Evolutionary conservation across 1,140 invertebrate genomes (phyloP), one percentile per base, ranked within the genome.

Genomic region (Eupeodes corollae): DNA sequence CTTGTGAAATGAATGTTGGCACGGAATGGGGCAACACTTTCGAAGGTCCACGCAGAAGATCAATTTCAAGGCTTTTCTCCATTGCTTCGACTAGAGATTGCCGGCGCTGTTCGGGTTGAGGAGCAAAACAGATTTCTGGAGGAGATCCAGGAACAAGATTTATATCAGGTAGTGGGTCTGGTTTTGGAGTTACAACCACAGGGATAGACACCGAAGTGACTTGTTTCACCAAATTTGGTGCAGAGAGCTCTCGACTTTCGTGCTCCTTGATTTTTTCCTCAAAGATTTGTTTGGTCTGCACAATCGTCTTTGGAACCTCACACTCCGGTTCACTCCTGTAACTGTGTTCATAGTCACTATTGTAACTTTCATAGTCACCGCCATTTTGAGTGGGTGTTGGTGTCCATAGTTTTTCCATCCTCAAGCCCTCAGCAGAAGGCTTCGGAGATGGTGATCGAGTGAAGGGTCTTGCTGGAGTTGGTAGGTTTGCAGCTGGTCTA

Each of bases 361-460:
- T 38, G 21, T 34, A 19, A 19, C 43, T 43, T 16, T 52, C 51
- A 37, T 58, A 57, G 12, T 58, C 53, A 5, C 49, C 44, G n/a
- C 54, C 52, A 26, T 26, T 26, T 2, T 56, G 55, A 51, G 38
- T 48, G 11, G 55, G 45, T 8, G 50, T 56, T 3, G 61, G 61
- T 6, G 63, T 57, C 79, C 79, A 80, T 0, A 78, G 59, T 58
- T 79, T 80, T 47, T 81, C 79, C 78, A 81, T 80, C 11, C 72
- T 69, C 43, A 80, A 50, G 3, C 67, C 77, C 56, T 80, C 77
- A 0, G 73, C 72, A 2, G 78, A 79, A 8, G 79, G 78, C 40
- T 66, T 68, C 5, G 68, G 68, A 3, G 65, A 69, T 15, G 69
- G 65, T 8, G 52, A 59, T 11, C 61, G 59, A 6, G 54, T 50